A percentile compares a stretch with the other conserved stretches of the same genome.
Conservation (phyloP, 2,888 invertebrate genomes). For the Leptothorax acervorum region DNA sequence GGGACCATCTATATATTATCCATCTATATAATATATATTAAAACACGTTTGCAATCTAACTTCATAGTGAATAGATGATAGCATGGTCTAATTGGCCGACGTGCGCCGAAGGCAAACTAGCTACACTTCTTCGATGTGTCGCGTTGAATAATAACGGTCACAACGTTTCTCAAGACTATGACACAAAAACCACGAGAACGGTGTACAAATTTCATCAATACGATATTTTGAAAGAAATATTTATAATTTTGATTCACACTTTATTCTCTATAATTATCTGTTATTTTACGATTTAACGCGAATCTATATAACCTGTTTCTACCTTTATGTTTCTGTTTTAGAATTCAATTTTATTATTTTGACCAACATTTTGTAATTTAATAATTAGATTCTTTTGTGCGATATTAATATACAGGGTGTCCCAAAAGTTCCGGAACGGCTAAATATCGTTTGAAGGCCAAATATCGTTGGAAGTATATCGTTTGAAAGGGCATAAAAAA, state of each 20-base stretch:
- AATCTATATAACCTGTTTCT: background rate
- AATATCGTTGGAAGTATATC: too few relatives aligned
- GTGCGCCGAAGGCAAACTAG: slow-evolving; percentile 71
- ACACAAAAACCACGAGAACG: background rate
- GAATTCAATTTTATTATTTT: background rate
- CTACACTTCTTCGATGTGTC: slow-evolving; percentile 69
- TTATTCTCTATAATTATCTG: background rate
- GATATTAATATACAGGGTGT: background rate
- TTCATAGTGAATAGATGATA: slow-evolving; percentile 61
- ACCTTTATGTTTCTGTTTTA: too few relatives aligned
- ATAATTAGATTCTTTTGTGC: slow-evolving; percentile 1
- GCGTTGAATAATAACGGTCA: slow-evolving; percentile 57
- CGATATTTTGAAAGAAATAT: background rate
- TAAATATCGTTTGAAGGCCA: too few relatives aligned
- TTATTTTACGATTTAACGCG: background rate
- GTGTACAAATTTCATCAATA: background rate
- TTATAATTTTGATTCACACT: background rate
- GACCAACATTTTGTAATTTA: background rate
- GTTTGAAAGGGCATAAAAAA: too few relatives aligned
- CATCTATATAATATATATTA: slow-evolving; percentile 41
- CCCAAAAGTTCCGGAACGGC: too few relatives aligned
- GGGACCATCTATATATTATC: slow-evolving; percentile 22
- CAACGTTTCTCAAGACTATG: background rate
- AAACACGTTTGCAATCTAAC: slow-evolving; percentile 68
- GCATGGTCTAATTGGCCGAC: slow-evolving; percentile 74